A percentile compares a stretch with the other conserved stretches of the same genome.
Conservation (phyloP, 2,888 invertebrate species). For the Automeris io region DNA sequence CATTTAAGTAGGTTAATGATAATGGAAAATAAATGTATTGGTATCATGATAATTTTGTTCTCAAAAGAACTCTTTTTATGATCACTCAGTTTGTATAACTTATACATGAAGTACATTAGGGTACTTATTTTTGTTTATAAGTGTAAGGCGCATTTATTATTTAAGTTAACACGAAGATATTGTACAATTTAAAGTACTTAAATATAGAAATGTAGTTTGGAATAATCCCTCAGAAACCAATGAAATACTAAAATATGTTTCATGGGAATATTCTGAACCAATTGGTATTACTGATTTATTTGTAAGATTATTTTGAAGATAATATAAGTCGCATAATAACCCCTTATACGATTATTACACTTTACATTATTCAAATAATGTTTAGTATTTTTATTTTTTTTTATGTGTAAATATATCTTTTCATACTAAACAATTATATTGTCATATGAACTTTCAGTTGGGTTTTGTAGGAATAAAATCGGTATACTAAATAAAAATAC, state of each 20-base stretch:
- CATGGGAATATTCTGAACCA: slow-evolving; percentile 66
- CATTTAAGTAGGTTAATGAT: slow-evolving; percentile 18
- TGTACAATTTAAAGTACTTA: slow-evolving; percentile 51
- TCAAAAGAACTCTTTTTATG: not conserved
- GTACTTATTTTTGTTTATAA: slow-evolving; percentile 1
- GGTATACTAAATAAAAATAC: slow-evolving; percentile 7
- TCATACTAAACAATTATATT: slow-evolving; percentile 41
- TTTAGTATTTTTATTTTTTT: not conserved
- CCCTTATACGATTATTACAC: not conserved
- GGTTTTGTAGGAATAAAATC: slow-evolving; percentile 61
- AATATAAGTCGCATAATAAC: slow-evolving; percentile 16
- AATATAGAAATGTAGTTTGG: slow-evolving; percentile 46
- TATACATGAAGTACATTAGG: slow-evolving; percentile 1
- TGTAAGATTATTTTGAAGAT: slow-evolving; percentile 14
- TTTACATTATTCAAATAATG: not conserved
- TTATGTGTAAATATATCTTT: slow-evolving; percentile 56
- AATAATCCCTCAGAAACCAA: slow-evolving; percentile 59
- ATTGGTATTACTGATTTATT: slow-evolving; percentile 18
- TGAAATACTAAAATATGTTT: slow-evolving; percentile 27
- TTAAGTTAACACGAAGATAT: slow-evolving; percentile 36
- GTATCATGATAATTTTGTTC: not conserved
- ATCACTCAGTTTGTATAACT: slow-evolving; percentile 1
- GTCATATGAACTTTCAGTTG: slow-evolving; percentile 72
- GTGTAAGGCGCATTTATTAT: slow-evolving; percentile 25
- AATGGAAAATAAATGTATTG: slow-evolving; percentile 1